Percentiles rank a stretch among this genome's conserved stretches.
phyloP scores from a whole-genome alignment of 2,113 vertebrate genomes.

The Erythrocercus mccallii region DNA sequence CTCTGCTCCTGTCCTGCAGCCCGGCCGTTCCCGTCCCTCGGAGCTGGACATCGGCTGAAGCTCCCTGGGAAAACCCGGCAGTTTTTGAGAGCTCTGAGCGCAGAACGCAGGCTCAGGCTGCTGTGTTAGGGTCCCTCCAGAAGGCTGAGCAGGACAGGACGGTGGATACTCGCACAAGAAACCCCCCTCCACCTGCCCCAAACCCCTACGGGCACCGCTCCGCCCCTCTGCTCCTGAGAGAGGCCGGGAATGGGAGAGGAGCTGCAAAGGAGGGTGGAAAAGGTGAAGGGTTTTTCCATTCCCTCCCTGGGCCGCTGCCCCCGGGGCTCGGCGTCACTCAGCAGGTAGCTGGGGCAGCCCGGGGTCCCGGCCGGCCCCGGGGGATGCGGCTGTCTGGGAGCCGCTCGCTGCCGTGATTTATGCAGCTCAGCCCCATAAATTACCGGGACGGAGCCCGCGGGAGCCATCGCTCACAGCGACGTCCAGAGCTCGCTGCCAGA shows the following conservation, averaged over 20 bases:
- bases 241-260: not conserved
- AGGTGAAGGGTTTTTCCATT: not conserved
- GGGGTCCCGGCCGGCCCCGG: constrained; percentile 27
- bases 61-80: not conserved
- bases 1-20: not conserved
- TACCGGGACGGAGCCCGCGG: constrained; percentile 56
- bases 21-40: not conserved
- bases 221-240: not conserved
- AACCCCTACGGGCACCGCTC: not conserved
- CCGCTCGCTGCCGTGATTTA: constrained; percentile 44
- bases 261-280: not conserved
- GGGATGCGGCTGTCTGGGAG: constrained; percentile 60
- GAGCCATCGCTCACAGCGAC: constrained; percentile 59
- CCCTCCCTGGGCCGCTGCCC: not conserved
- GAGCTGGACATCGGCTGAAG: not conserved
- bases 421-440: constrained; percentile 56
- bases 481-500: constrained; percentile 47
- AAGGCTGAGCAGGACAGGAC: not conserved
- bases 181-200: not conserved
- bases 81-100: not conserved
- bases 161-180: not conserved
- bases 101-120: too few species aligned
- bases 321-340: constrained; percentile 32
- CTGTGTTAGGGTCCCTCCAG: not conserved
- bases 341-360: constrained; percentile 53